Evolutionary conservation across 2,888 invertebrate genomes (phyloP).

Genomic region (Gari tellinella): DNA sequence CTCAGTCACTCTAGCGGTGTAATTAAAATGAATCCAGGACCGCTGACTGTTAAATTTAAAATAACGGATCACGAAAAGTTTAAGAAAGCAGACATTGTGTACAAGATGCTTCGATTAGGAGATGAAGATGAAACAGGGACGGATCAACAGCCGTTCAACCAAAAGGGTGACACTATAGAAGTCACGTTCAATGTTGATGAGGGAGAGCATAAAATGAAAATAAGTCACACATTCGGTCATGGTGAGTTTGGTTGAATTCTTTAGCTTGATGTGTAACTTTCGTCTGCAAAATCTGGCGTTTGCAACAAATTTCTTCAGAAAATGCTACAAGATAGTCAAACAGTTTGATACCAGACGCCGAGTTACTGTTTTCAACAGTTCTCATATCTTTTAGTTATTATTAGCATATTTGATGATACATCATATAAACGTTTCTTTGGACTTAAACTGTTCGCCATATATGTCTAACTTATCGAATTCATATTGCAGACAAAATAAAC

Average conservation of each 20-base stretch:
- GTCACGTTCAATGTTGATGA: constrained; percentile 41
- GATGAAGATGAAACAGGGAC: constrained; percentile 44
- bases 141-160: constrained; percentile 41
- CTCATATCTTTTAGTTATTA: too few relatives aligned
- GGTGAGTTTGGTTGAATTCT: constrained; percentile 20
- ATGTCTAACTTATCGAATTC: too few relatives aligned
- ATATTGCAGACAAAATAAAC: too few relatives aligned
- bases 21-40: constrained; percentile 56
- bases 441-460: too few relatives aligned
- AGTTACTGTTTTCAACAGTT: too few relatives aligned
- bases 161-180: constrained; percentile 48
- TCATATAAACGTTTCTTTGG: too few relatives aligned
- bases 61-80: constrained; percentile 51
- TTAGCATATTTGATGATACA: too few relatives aligned
- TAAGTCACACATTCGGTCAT: constrained; percentile 44
- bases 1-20: constrained; percentile 50
- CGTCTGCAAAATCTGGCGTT: too few relatives aligned
- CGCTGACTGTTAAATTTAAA: constrained; percentile 49
- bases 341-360: too few relatives aligned
- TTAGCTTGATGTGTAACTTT: too few relatives aligned
- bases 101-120: constrained; percentile 36
- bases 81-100: constrained; percentile 43
- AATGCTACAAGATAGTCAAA: too few relatives aligned
- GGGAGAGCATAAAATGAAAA: constrained; percentile 59
- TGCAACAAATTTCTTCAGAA: too few relatives aligned